Evolutionary conservation across 2,113 vertebrate species (phyloP), one percentile per base, ranked within the genome.

Genomic region (Empidonax alnorum): DNA sequence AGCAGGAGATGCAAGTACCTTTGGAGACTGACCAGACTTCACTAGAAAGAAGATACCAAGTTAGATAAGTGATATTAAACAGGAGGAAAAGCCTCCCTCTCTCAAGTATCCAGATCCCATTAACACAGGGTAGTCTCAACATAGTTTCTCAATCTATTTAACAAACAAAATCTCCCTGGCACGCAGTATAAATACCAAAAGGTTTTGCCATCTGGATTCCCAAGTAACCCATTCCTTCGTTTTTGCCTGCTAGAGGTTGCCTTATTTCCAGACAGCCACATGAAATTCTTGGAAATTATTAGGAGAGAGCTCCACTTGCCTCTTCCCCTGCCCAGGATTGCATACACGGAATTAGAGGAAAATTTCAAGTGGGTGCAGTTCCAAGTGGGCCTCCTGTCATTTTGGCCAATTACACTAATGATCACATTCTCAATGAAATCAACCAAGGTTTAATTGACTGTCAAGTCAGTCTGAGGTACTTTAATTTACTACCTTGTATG

Each of bases 391-490:
- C 90, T 96, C 94, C 90, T 95, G 87, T 74, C 87, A 89, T 93
- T 88, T 80, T 93, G 72, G 92, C 89, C 87, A 95, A 89, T 93
- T 97, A 93, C 91, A 56, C 76, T 96, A 97, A 97, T 89, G 92
- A 96, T 67, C 86, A 96, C 69, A 96, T 95, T 93, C 94, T 96
- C 96, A 97, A 96, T 87, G 47, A 97, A 97, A 96, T 94, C 94
- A 94, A 81, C 84, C 67, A 84, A 87, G 68, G 61, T 96, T 96
- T 91, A 97, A 98, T 94, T 82, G 89, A 88, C 87, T 95, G 88
- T 95, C 93, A 95, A 87, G 95, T 91, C 93, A 96, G 72, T 90
- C 91, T 84, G 72, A 95, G 74, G 91, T 95, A 84, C 87, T 93
- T 96, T 95, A 96, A 94, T 95, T 96, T 96, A 91, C 82, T 76